Conservation (phyloP, 2,113 vertebrate species). For the Rhinoptilus africanus region DNA sequence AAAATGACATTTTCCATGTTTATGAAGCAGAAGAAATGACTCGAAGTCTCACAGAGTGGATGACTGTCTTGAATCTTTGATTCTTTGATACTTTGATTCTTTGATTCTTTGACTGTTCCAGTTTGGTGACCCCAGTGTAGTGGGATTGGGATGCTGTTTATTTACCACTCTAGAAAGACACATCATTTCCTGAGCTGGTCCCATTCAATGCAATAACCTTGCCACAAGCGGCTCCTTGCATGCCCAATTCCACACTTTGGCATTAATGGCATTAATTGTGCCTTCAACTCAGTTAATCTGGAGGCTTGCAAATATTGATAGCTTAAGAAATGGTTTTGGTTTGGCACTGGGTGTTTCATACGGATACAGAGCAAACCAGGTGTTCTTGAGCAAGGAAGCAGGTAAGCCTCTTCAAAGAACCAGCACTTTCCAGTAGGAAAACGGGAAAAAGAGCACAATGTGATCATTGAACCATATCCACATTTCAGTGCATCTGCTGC, state of each 20-base stretch:
- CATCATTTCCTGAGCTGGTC: not conserved
- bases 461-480: not conserved
- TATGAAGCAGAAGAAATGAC: not conserved
- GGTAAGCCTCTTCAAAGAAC: not conserved
- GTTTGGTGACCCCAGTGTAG: not conserved
- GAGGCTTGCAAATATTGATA: not conserved
- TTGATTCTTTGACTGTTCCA: too few relatives aligned
- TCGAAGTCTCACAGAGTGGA: not conserved
- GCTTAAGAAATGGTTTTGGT: not conserved
- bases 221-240: not conserved
- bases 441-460: not conserved
- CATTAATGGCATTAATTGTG: not conserved
- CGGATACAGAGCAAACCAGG: not conserved
- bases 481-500: not conserved
- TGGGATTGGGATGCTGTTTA: not conserved
- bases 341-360: not conserved
- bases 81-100: too few relatives aligned
- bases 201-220: not conserved
- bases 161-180: not conserved
- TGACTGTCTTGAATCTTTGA: too few relatives aligned
- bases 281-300: constrained; percentile 25
- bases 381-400: not conserved
- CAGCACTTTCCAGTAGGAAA: not conserved
- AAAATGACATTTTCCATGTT: not conserved
- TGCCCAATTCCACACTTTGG: not conserved